Percentiles rank a stretch among this genome's conserved stretches.
Evolutionary conservation across 1,140 invertebrate species (phyloP).

Genomic region (Acromyrmex charruanus): DNA sequence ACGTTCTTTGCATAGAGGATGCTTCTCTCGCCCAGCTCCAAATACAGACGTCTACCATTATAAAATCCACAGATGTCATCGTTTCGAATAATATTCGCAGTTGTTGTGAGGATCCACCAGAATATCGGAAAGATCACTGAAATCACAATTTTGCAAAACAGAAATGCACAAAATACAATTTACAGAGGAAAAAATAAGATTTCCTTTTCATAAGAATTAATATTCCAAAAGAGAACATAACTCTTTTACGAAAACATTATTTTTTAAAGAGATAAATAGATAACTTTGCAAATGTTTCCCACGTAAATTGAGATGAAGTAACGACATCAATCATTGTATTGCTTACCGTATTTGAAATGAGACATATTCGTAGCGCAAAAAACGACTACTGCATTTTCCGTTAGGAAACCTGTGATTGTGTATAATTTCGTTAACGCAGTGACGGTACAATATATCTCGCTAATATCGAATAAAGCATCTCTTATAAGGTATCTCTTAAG

Average conservation of each 20-base stretch:
- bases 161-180: background rate
- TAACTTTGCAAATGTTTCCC: background rate
- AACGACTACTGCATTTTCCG: constrained; percentile 62
- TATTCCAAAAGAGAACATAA: background rate
- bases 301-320: background rate
- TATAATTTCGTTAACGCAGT: constrained; percentile 77
- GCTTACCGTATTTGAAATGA: constrained; percentile 79
- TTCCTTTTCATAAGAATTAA: background rate
- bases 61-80: constrained; percentile 89
- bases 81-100: constrained; percentile 80
- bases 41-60: constrained; percentile 88
- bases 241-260: background rate
- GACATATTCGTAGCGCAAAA: constrained; percentile 78
- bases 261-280: background rate
- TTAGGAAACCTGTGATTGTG: constrained; percentile 70
- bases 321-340: background rate
- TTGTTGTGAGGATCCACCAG: constrained; percentile 49
- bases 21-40: constrained; percentile 89
- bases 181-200: background rate
- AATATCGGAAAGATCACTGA: constrained; percentile 56
- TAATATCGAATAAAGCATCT: constrained; percentile 77
- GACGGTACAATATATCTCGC: constrained; percentile 69
- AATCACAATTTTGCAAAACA: constrained; percentile 14
- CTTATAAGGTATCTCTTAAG: constrained; percentile 71
- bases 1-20: constrained; percentile 88